Conservation (phyloP, 2,113 vertebrate genomes). For the Isichthys henryi region DNA sequence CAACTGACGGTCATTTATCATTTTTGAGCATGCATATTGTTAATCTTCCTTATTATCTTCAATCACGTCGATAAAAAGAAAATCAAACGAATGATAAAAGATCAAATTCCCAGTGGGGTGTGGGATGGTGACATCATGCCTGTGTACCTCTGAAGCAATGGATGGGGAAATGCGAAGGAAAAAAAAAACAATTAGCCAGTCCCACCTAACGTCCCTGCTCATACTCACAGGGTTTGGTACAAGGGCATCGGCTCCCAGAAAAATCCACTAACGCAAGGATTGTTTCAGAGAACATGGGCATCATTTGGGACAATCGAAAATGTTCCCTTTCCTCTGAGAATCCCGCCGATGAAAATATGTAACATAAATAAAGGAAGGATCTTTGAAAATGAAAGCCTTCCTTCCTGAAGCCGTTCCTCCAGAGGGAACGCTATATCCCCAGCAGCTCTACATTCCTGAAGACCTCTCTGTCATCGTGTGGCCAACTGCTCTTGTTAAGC, state of each 20-base stretch:
- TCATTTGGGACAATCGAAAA: conserved; percentile 46
- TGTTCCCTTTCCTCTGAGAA: conserved; percentile 52
- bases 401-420: conserved; percentile 62
- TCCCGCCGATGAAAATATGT: conserved; percentile 62
- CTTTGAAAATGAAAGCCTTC: conserved; percentile 71
- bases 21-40: neutral
- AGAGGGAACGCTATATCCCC: conserved; percentile 51
- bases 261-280: conserved; percentile 19
- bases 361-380: conserved; percentile 69
- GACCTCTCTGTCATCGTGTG: conserved; percentile 69
- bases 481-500: conserved; percentile 68
- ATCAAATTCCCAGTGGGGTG: neutral
- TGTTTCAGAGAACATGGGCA: conserved; percentile 51
- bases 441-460: conserved; percentile 70
- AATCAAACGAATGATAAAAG: neutral
- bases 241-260: conserved; percentile 41
- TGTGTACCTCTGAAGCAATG: conserved; percentile 9
- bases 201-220: conserved; percentile 19
- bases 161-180: conserved; percentile 1
- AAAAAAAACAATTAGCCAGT: neutral
- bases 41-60: neutral
- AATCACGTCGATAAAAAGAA: neutral
- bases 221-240: conserved; percentile 38
- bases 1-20: neutral
- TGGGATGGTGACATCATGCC: neutral